Evolutionary conservation across 1,140 invertebrate species (phyloP), one percentile per base, ranked within the genome.

Genomic region (Antheraea pernyi): DNA sequence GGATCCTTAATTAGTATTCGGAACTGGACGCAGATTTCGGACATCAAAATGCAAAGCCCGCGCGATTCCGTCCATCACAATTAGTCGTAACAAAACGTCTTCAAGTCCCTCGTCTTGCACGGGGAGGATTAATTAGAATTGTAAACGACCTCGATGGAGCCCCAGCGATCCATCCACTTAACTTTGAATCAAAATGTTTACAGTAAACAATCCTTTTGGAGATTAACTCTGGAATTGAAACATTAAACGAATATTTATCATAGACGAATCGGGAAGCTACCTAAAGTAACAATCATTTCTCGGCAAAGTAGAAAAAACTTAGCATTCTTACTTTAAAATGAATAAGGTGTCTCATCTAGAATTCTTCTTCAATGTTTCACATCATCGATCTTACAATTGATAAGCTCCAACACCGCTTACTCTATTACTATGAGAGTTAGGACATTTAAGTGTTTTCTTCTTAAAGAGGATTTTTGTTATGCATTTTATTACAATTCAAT

Each of bases 131-230:
- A 86, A 90, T 90, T 90, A 85, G 82, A 88, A 88, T 90, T 90
- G 85, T 83, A 90, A 85, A 90, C 88, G 77, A 79, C 73, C 73
- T 69, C 67, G 67, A 68, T 73, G 79, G 79, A 86, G 78, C 75
- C 79, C 70, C 67, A 69, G 61, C 74, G 77, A 85, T 82, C 84
- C 81, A 73, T 73, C 81, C 80, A 86, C 81, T 91, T 91, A 84
- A 85, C 82, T 91, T 84, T 74, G 75, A 85, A 88, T 89, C 85
- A 85, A 76, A 84, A 84, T 91, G 80, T 91, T 89, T 89, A 85
- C 81, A 74, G 84, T 80, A 90, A 90, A 90, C 88, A 90, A 90
- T 86, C 85, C 88, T 86, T 86, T 85, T 85, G 83, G 82, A 88
- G 88, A 89, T 90, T 90, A 90, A 81, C 78, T 74, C 82, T 72